phyloP scores from a whole-genome alignment of 2,888 invertebrate genomes.

The Hyles lineata region DNA sequence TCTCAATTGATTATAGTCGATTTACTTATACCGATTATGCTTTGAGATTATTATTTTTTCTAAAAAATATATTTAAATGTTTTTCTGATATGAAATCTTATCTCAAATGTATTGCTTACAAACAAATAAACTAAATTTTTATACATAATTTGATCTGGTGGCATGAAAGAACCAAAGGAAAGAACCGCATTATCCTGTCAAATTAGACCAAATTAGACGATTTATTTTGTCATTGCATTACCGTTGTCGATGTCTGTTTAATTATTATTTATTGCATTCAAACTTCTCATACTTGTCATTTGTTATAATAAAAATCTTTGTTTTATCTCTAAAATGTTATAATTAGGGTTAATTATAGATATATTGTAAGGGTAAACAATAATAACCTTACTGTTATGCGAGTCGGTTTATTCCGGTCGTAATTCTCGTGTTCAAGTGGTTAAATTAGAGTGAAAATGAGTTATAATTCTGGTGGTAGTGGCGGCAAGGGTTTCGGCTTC shows the following conservation, averaged over 20 bases:
- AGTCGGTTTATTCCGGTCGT: conserved; percentile 37
- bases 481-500: conserved; percentile 88
- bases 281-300: neutral
- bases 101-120: too few species aligned
- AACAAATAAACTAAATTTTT: too few species aligned
- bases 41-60: too few species aligned
- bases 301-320: neutral
- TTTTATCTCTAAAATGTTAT: neutral
- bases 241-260: neutral
- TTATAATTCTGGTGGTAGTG: conserved; percentile 86
- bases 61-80: too few species aligned
- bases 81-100: too few species aligned
- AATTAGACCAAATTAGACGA: neutral
- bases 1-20: neutral
- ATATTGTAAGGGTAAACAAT: conserved; percentile 37
- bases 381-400: conserved; percentile 38
- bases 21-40: neutral
- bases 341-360: neutral
- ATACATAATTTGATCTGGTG: too few species aligned
- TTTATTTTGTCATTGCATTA: conserved; percentile 3
- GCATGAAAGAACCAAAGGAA: too few species aligned
- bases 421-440: conserved; percentile 36
- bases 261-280: neutral
- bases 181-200: neutral
- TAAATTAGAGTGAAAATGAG: conserved; percentile 84